phyloP scores from a whole-genome alignment of 2,797 vertebrate species.

The Pseudochirops corinnae region DNA sequence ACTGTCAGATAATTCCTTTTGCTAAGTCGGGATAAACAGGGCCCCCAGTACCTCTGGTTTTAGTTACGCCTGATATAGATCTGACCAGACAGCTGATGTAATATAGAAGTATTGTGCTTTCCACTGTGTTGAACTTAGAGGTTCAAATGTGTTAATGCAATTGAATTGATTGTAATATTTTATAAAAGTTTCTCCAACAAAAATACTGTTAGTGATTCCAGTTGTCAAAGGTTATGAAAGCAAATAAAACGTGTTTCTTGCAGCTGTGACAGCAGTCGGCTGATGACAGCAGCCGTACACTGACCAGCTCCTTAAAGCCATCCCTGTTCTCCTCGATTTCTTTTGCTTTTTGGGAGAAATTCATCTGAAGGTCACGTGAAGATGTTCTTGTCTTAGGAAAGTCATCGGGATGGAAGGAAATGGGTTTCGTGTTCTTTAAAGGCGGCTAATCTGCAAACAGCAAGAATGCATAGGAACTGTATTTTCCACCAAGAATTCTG shows the following conservation, averaged over 20 bases:
- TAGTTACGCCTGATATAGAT: slow-evolving; percentile 85
- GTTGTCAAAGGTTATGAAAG: slow-evolving; percentile 82
- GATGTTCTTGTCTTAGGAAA: slow-evolving; percentile 24
- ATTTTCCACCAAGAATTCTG: neutral
- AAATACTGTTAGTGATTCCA: slow-evolving; percentile 81
- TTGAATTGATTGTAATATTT: slow-evolving; percentile 88
- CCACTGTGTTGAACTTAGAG: slow-evolving; percentile 84
- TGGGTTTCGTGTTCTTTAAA: neutral
- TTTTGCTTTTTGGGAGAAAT: slow-evolving; percentile 52
- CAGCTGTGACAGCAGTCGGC: slow-evolving; percentile 65
- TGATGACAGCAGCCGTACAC: slow-evolving; percentile 17
- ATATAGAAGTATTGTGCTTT: slow-evolving; percentile 88
- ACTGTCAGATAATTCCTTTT: slow-evolving; percentile 86
- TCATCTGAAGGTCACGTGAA: neutral
- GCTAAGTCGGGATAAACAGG: slow-evolving; percentile 84
- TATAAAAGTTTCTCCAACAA: slow-evolving; percentile 85
- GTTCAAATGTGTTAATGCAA: slow-evolving; percentile 86
- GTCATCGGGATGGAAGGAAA: neutral
- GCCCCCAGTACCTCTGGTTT: slow-evolving; percentile 78
- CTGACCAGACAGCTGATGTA: slow-evolving; percentile 87
- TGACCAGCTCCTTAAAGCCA: neutral
- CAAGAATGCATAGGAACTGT: neutral
- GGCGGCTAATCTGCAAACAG: accelerated
- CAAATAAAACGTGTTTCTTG: slow-evolving; percentile 73
- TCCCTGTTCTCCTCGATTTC: slow-evolving; percentile 8